Percentiles rank a stretch among this genome's conserved stretches.
Evolutionary conservation across 2,888 invertebrate species (phyloP).

Genomic region (Sarcophaga rosellei): DNA sequence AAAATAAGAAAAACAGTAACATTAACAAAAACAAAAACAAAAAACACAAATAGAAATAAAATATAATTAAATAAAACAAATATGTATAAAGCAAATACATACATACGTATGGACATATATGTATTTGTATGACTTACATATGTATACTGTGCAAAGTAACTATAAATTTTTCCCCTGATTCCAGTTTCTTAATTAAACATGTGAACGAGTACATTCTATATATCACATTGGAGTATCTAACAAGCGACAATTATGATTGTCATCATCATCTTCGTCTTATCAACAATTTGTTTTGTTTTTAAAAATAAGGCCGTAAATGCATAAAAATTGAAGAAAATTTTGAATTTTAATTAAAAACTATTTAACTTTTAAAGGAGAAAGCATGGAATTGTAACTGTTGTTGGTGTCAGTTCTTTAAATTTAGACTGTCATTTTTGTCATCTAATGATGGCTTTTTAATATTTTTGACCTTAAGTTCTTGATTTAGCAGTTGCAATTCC

Average conservation of each 20-base stretch:
- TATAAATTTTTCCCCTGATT: not conserved
- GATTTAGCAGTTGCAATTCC: constrained; percentile 73
- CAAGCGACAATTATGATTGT: not conserved
- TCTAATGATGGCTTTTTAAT: not conserved
- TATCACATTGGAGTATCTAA: not conserved
- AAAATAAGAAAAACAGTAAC: not conserved
- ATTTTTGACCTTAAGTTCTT: constrained; percentile 10
- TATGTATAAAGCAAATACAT: not conserved
- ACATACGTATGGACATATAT: not conserved
- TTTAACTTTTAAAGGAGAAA: constrained; percentile 9
- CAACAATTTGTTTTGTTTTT: too few relatives aligned
- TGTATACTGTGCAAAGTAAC: not conserved
- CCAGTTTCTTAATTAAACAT: not conserved
- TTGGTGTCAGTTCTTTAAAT: constrained; percentile 13
- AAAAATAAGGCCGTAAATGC: not conserved
- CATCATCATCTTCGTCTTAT: not conserved
- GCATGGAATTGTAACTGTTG: not conserved
- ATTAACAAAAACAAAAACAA: not conserved
- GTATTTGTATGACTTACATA: too few relatives aligned
- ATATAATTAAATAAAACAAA: constrained; percentile 4
- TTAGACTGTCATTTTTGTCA: not conserved
- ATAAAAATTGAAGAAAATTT: not conserved
- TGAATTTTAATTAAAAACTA: not conserved
- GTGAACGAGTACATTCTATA: not conserved
- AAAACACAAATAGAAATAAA: not conserved